These are phyloP conservation scores for Acrocephalus scirpaceus DNA, from an alignment of 2,797 vertebrate genomes.

Conservation along the genomic window DNA sequence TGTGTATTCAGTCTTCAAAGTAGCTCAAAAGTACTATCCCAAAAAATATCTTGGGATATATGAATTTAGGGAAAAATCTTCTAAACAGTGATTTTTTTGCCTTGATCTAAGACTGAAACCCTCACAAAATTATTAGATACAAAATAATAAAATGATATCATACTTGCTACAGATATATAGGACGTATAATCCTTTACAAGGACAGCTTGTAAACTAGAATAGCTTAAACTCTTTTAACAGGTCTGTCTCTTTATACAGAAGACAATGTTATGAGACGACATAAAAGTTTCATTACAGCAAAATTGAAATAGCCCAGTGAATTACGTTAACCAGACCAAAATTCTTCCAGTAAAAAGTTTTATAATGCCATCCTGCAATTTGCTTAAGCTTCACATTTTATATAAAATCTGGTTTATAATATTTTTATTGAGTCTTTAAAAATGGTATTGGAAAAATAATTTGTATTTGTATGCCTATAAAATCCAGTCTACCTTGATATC, in stretches of 20 bases:
- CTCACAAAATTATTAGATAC: neutral
- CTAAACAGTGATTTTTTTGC: neutral
- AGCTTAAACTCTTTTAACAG: neutral
- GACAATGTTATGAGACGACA: neutral
- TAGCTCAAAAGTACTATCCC: neutral
- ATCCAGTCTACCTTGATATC: neutral
- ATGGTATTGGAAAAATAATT: neutral
- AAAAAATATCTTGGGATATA: neutral
- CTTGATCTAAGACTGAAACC: neutral
- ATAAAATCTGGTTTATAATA: neutral
- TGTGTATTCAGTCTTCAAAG: neutral
- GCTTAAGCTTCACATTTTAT: neutral
- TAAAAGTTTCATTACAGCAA: slow-evolving; percentile 7
- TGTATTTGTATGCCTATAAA: neutral
- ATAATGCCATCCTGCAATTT: neutral
- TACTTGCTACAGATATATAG: neutral
- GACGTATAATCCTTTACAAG: neutral
- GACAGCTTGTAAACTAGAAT: neutral
- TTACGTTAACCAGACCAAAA: neutral
- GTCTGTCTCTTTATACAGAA: neutral
- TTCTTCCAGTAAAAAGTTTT: slow-evolving; percentile 10
- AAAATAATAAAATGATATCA: neutral
- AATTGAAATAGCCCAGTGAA: neutral
- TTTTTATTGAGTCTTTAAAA: neutral
- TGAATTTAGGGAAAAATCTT: neutral